These are phyloP conservation scores for Meta bourneti DNA, from an alignment of 2,888 invertebrate species.

Conservation along the genomic window DNA sequence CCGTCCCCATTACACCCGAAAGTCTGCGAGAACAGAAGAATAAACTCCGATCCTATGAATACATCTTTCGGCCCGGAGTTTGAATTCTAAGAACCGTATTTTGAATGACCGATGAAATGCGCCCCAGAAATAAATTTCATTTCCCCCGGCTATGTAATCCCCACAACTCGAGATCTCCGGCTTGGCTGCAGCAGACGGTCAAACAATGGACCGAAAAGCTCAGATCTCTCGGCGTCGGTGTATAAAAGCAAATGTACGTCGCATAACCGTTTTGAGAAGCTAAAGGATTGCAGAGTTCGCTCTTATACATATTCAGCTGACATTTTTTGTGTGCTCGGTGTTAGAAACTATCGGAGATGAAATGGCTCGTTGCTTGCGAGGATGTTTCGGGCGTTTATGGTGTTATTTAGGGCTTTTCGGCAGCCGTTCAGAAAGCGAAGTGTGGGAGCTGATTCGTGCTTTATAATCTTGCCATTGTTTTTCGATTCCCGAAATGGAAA, in stretches of 20 bases:
- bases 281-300: too few relatives aligned
- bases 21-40: background rate
- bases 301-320: background rate
- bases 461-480: background rate
- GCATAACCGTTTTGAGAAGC: background rate
- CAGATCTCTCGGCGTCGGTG: background rate
- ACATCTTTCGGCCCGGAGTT: background rate
- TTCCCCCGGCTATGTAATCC: slow-evolving; percentile 5
- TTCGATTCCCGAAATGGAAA: background rate
- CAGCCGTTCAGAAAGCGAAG: background rate
- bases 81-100: slow-evolving; percentile 4
- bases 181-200: background rate
- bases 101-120: slow-evolving; percentile 19
- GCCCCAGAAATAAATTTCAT: slow-evolving; percentile 42
- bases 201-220: slow-evolving; percentile 1
- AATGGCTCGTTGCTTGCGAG: background rate
- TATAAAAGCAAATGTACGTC: background rate
- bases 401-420: background rate
- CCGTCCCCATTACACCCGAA: background rate
- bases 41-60: slow-evolving; percentile 23
- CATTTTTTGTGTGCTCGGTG: background rate
- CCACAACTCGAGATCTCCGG: background rate
- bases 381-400: background rate
- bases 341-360: background rate
- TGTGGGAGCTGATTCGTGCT: background rate